Conservation (phyloP, 1,140 invertebrate genomes). For the fruit fly (Drosophila melanogaster) region DNA sequence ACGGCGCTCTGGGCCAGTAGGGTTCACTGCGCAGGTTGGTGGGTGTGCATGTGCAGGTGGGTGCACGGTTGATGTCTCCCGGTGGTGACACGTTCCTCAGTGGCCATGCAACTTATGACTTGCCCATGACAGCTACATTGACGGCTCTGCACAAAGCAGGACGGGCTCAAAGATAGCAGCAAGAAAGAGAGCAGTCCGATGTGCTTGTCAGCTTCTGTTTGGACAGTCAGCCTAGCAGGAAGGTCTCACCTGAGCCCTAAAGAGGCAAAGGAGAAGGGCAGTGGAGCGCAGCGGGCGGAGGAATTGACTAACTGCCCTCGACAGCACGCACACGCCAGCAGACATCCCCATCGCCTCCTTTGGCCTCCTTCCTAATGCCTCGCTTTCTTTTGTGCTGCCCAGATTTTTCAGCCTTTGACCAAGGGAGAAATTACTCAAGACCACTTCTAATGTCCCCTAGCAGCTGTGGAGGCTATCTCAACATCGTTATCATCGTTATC, state of each 20-base stretch:
- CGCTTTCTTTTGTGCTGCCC: slow-evolving; percentile 5
- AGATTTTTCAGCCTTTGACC: slow-evolving; percentile 29
- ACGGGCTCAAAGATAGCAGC: slow-evolving; percentile 3
- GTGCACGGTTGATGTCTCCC: neutral
- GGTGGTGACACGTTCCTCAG: slow-evolving; percentile 11
- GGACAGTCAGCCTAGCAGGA: slow-evolving; percentile 4
- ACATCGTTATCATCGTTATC: slow-evolving; percentile 15
- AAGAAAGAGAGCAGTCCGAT: slow-evolving; percentile 6
- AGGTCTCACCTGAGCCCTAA: slow-evolving; percentile 27
- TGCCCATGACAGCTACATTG: slow-evolving; percentile 36
- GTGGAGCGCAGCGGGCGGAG: neutral
- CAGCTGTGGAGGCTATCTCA: slow-evolving; percentile 16
- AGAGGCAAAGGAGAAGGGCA: neutral
- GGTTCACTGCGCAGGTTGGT: neutral
- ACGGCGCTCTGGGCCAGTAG: neutral
- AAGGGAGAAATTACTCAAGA: neutral
- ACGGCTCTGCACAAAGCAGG: slow-evolving; percentile 22
- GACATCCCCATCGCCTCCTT: neutral
- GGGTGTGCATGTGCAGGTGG: neutral
- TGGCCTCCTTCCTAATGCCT: neutral
- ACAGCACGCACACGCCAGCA: slow-evolving; percentile 15
- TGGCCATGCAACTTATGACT: slow-evolving; percentile 34
- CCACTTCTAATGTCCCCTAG: slow-evolving; percentile 5
- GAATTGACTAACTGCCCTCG: slow-evolving; percentile 21
- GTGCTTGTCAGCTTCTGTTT: slow-evolving; percentile 4